Conservation (phyloP, 2,113 vertebrate species). For the Takifugu flavidus region DNA sequence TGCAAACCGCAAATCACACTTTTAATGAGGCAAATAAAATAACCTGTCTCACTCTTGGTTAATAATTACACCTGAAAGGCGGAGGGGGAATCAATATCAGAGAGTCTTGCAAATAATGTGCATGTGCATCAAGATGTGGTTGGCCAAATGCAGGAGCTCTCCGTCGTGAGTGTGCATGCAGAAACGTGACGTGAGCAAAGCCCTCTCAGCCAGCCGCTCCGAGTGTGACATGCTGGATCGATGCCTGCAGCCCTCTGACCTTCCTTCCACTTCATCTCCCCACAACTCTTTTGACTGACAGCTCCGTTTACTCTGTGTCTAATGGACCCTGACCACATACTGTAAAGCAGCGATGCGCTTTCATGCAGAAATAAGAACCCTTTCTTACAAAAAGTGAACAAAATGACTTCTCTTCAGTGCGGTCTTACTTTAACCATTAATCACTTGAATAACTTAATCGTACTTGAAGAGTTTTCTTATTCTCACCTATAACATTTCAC, state of each 20-base stretch:
- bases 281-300: constrained; percentile 48
- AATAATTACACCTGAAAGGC: not conserved
- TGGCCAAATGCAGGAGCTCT: not conserved
- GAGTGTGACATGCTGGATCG: constrained; percentile 31
- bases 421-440: not conserved
- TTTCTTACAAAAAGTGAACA: not conserved
- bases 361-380: not conserved
- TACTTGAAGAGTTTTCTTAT: constrained; percentile 2
- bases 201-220: constrained; percentile 2
- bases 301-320: constrained; percentile 36
- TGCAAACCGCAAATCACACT: not conserved
- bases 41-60: not conserved
- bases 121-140: not conserved
- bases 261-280: constrained; percentile 20
- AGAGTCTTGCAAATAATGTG: constrained; percentile 6
- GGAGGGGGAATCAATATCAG: not conserved
- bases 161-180: not conserved
- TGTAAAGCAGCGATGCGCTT: not conserved
- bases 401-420: no score
- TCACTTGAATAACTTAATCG: not conserved
- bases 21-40: not conserved
- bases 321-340: constrained; percentile 12
- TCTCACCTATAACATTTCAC: constrained; percentile 9
- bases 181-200: not conserved
- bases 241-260: constrained; percentile 34